Evolutionary conservation across 2,797 vertebrate genomes (phyloP).

Genomic region (Paedocypris micromegethes): DNA sequence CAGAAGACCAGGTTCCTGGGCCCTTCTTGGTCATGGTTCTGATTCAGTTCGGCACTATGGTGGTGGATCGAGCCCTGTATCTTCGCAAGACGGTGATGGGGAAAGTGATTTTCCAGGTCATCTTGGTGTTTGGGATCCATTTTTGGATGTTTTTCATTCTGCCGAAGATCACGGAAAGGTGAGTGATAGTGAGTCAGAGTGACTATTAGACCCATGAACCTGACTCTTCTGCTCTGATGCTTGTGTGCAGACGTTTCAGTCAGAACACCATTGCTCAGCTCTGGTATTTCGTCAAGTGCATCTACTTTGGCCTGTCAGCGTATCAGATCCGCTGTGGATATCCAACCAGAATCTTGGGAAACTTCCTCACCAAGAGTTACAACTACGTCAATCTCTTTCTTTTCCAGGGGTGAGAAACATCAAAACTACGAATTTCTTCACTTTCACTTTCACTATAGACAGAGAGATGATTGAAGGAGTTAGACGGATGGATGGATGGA

Average conservation of each 20-base stretch:
- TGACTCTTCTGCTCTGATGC: not conserved
- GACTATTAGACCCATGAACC: not conserved
- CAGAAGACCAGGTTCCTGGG: slow-evolving; percentile 93
- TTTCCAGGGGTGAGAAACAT: slow-evolving; percentile 88
- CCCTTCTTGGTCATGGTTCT: slow-evolving; percentile 97
- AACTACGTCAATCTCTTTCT: slow-evolving; percentile 98
- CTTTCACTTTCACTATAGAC: too few relatives aligned
- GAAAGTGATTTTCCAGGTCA: slow-evolving; percentile 95
- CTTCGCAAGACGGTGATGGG: slow-evolving; percentile 94
- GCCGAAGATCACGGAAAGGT: slow-evolving; percentile 90
- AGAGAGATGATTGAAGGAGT: too few relatives aligned
- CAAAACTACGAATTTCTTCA: too few relatives aligned
- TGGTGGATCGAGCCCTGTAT: slow-evolving; percentile 94
- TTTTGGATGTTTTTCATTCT: slow-evolving; percentile 99
- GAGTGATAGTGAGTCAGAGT: slow-evolving; percentile 16
- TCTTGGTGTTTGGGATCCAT: slow-evolving; percentile 96
- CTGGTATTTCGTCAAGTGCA: slow-evolving; percentile 99
- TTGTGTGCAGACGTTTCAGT: slow-evolving; percentile 82
- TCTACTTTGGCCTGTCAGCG: slow-evolving; percentile 97
- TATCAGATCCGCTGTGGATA: slow-evolving; percentile 99
- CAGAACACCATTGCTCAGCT: slow-evolving; percentile 93
- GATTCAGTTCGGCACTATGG: slow-evolving; percentile 98
- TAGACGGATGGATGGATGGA: too few relatives aligned
- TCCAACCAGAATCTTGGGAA: slow-evolving; percentile 93
- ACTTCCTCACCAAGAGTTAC: slow-evolving; percentile 99